phyloP scores from a whole-genome alignment of 1,140 invertebrate species.

The Pygmarrhopalites habei region DNA sequence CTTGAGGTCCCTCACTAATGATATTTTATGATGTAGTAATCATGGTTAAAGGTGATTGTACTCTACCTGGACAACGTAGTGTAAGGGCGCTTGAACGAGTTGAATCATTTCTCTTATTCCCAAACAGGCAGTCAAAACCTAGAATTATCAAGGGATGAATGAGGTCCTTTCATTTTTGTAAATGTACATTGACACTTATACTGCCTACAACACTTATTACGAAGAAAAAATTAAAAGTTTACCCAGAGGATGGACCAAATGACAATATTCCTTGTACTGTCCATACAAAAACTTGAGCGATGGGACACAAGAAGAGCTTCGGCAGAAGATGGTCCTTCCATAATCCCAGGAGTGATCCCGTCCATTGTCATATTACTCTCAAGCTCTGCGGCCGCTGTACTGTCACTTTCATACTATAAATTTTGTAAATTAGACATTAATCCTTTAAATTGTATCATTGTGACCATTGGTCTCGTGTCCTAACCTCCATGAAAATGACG shows the following conservation, averaged over 20 bases:
- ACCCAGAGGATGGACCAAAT: constrained; percentile 32
- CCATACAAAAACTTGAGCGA: constrained; percentile 37
- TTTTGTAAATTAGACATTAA: too few species aligned
- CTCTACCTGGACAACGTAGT: constrained; percentile 38
- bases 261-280: constrained; percentile 36
- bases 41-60: too few species aligned
- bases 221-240: too few species aligned
- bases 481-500: constrained; percentile 41
- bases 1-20: background rate
- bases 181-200: background rate
- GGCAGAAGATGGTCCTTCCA: background rate
- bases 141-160: too few species aligned
- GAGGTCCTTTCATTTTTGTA: too few species aligned
- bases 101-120: constrained; percentile 40
- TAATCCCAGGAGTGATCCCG: background rate
- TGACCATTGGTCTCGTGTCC: too few species aligned
- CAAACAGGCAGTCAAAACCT: constrained; percentile 32
- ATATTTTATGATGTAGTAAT: too few species aligned
- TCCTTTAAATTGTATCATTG: too few species aligned
- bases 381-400: constrained; percentile 12
- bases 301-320: constrained; percentile 18
- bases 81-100: constrained; percentile 36
- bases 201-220: too few species aligned
- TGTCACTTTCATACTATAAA: constrained; percentile 39
- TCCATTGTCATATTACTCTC: constrained; percentile 18